Conservation (phyloP, 2,888 invertebrate species). For the Disparrhopalites patrizii region DNA sequence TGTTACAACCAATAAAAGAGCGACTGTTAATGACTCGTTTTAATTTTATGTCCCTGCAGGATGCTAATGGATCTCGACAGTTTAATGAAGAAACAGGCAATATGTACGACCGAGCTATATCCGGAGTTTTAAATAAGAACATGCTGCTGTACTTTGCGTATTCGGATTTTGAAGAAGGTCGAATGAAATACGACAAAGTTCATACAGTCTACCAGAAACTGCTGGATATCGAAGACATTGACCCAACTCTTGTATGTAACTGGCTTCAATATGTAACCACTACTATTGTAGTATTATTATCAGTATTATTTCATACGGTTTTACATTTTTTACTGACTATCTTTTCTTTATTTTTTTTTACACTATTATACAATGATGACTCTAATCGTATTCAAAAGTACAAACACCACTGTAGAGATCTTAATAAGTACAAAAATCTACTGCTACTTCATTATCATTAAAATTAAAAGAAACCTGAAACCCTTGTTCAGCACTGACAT, state of each 20-base stretch:
- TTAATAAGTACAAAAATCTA: neutral
- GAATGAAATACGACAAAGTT: constrained; percentile 92
- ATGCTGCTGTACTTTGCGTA: constrained; percentile 95
- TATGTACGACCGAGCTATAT: constrained; percentile 91
- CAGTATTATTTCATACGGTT: neutral
- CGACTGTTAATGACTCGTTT: too few relatives aligned
- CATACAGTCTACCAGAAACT: constrained; percentile 93
- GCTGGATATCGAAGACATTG: constrained; percentile 80
- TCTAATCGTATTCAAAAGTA: constrained; percentile 5
- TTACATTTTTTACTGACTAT: neutral
- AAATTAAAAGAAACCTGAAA: constrained; percentile 12
- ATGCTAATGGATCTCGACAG: constrained; percentile 84
- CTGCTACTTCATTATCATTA: constrained; percentile 19
- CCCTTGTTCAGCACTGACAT: neutral
- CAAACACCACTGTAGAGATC: constrained; percentile 1
- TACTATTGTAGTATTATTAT: constrained; percentile 14
- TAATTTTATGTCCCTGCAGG: constrained; percentile 61
- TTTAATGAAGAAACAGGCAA: constrained; percentile 93
- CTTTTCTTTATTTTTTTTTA: neutral
- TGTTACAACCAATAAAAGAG: too few relatives aligned
- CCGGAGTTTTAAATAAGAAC: constrained; percentile 81
- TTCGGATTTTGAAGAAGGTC: constrained; percentile 96
- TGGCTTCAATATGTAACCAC: constrained; percentile 18
- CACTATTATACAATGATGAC: neutral
- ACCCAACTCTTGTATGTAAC: constrained; percentile 80